Evolutionary conservation across 2,113 vertebrate species (phyloP), one percentile per base, ranked within the genome.

Genomic region (Calonectris borealis): DNA sequence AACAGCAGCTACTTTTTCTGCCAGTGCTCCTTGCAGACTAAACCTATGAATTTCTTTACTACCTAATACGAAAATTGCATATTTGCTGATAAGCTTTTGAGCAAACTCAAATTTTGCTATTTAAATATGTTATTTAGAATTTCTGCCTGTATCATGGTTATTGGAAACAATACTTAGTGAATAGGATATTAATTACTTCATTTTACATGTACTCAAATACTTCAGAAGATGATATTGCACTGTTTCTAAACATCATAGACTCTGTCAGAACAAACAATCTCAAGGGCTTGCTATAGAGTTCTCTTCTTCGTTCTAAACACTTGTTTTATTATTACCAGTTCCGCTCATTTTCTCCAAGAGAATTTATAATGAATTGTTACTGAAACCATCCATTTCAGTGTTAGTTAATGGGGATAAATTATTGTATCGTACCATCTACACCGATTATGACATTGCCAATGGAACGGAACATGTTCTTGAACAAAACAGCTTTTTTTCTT

Each of bases 331-430:
- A 70, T 81, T 66, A 66, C 15, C 17, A 34, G n/a, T 77, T 88
- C 6, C 94, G 61, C 46, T 95, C 8, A 90, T 31, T 96, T 93
- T 78, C 61, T 88, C 26, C 82, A 46, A 27, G 7, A 72, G 11
- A 85, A 83, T 48, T 34, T n/a, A 57, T 57, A 90, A 93, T 40
- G 4, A 84, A 83, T 68, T 84, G 22, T 75, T 88, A 49, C 58
- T 82, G 38, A 96, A 97, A 80, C 40, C 52, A 14, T 70, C 26
- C 22, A 46, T 86, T 94, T 96, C 40, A 93, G 9, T 84, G 25
- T 71, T 60, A 93, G 44, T 69, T 94, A 90, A 65, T 12, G 49
- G 52, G 36, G 20, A n/a, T 52, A 92, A 94, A 88, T 69, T 91
- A 62, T 91, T 79, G 4, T 58, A 52, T 91, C 76, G 5, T 58